Percentiles rank a stretch among this genome's conserved stretches.
Evolutionary conservation across 2,797 vertebrate species (phyloP).

Genomic region (Pagetopsis macropterus): DNA sequence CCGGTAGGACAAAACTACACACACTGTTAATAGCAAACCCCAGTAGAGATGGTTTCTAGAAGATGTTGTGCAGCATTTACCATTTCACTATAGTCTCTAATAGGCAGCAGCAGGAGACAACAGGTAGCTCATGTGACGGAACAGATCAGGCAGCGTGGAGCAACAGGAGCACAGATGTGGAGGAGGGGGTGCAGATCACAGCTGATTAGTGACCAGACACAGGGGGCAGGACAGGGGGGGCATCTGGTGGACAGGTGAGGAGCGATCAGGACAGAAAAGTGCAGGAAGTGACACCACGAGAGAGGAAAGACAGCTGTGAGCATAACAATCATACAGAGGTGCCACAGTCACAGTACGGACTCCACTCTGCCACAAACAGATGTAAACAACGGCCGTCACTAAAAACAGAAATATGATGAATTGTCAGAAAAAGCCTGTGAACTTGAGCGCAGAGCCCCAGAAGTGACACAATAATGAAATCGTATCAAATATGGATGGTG

Average conservation of each 20-base stretch:
- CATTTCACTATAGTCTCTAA: not conserved
- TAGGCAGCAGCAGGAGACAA: slow-evolving; percentile 7
- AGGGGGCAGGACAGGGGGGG: slow-evolving; percentile 37
- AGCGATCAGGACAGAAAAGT: not conserved
- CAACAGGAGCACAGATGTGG: slow-evolving; percentile 42
- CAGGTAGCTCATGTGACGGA: slow-evolving; percentile 14
- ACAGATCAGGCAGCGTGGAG: not conserved
- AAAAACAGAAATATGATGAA: slow-evolving; percentile 6
- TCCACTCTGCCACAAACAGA: not conserved
- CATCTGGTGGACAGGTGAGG: slow-evolving; percentile 62
- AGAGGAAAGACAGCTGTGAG: slow-evolving; percentile 7
- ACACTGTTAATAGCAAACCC: not conserved
- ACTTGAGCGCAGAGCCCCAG: slow-evolving; percentile 39
- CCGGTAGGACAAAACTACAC: not conserved
- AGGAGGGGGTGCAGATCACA: slow-evolving; percentile 8
- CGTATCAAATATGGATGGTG: slow-evolving; percentile 42
- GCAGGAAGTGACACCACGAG: not conserved
- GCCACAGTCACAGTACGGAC: not conserved
- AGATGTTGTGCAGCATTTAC: not conserved
- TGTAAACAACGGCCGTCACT: not conserved
- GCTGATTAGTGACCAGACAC: slow-evolving; percentile 38
- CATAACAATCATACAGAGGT: not conserved
- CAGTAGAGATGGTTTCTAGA: not conserved
- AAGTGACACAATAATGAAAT: slow-evolving; percentile 34
- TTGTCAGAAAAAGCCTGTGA: slow-evolving; percentile 29